Conservation (phyloP, 1,140 invertebrate genomes). For the Eriocheir sinensis region DNA sequence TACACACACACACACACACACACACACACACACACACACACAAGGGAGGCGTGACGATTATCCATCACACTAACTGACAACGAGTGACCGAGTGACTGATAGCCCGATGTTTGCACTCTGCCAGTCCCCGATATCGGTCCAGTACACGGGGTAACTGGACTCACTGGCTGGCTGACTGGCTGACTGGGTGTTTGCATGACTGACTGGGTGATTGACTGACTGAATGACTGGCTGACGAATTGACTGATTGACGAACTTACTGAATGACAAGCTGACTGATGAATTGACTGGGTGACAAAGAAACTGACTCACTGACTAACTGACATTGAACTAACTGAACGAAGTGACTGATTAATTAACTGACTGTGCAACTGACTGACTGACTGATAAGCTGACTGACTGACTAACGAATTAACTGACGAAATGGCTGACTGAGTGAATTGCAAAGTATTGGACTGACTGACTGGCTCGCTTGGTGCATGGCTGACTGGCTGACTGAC, state of each 20-base stretch:
- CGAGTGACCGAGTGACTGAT: too few relatives aligned
- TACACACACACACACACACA: too few relatives aligned
- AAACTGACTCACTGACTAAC: background rate
- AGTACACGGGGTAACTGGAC: too few relatives aligned
- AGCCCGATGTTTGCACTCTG: too few relatives aligned
- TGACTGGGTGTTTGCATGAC: background rate
- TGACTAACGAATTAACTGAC: background rate
- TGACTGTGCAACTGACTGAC: background rate
- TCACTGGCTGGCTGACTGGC: too few relatives aligned
- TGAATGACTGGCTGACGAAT: background rate
- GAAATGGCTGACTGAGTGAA: too few relatives aligned
- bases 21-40: background rate
- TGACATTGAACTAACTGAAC: background rate
- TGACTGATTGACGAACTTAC: background rate
- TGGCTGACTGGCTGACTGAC: too few relatives aligned
- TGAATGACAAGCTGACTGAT: background rate
- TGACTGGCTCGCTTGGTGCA: background rate
- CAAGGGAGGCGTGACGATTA: background rate
- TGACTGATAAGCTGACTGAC: background rate
- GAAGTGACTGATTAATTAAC: background rate
- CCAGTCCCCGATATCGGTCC: too few relatives aligned
- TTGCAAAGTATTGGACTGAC: background rate
- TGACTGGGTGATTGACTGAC: background rate
- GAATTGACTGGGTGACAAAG: too few relatives aligned
- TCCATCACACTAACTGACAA: too few relatives aligned